Base-by-base conservation (phyloP, 2,888 invertebrate genomes). In the Labia minor region DNA sequence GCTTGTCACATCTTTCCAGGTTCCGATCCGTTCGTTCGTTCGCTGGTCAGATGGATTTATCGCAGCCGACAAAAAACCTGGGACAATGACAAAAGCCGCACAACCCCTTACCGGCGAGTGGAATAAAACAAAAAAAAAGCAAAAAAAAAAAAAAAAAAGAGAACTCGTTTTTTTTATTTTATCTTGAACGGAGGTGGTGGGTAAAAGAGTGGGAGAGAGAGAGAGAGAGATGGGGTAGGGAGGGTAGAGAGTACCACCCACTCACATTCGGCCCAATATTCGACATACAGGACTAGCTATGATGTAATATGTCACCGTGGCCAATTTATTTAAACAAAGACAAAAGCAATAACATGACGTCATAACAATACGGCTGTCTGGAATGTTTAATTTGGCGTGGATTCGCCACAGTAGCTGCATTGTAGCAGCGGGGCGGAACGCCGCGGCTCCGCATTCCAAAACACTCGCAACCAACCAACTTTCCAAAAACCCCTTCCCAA, bases 81-180 rank as follows among this genome's bases (percentile, higher is more conserved):
- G 49, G 49, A 49, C 49, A 49, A 49, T 49, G 49, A 49, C 49
- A 49, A 49, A 49, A 49, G 49, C 49, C 49, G 49, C 49, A 49
- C 49, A 49, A 4, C 4, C 49, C 49, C 49, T 14, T 14, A 10
- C 8, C 3, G 6, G 6, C 14, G 16, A 49, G 49, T 2, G 49
- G 16, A 14, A 49, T 49, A 49, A 49, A 49, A 49, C 49, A 49
- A 49, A 49, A 49, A 49, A 33, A 33, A 33, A 33, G 33, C 33
- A 11, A 6, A n/a, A n/a, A n/a, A n/a, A n/a, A n/a, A n/a, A n/a
- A n/a, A n/a, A n/a, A n/a, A 16, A 16, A 14, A n/a, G 49, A 16
- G 16, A n/a, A 14, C 16, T 4, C 16, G 3, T 49, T 49, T 49
- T 49, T 49, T 49, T 49, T 49, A 8, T 49, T 49, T 49, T 49